These are phyloP conservation scores for Andrena marginata DNA, from an alignment of 2,888 invertebrate species.

Conservation along the genomic window DNA sequence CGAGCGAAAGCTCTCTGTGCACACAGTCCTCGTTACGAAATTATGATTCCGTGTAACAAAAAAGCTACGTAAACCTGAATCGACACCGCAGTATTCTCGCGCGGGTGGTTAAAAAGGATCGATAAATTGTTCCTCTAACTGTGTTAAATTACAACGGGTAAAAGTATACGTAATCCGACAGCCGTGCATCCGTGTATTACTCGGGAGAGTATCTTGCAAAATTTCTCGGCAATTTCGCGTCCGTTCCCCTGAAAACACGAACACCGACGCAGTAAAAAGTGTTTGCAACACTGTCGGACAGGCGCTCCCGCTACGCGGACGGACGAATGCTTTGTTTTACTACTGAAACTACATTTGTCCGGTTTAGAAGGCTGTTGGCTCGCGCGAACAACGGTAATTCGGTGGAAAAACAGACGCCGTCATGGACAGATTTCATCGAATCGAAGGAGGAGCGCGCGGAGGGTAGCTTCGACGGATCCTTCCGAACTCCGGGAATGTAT, in stretches of 20 bases:
- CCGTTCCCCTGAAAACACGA: constrained; percentile 21
- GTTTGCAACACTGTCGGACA: constrained; percentile 25
- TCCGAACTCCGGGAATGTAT: no score
- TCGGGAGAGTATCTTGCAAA: constrained; percentile 17
- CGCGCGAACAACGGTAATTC: constrained; percentile 19
- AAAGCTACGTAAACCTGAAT: neutral
- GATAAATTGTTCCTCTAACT: neutral
- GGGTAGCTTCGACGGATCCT: no score
- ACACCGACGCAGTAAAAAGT: constrained; percentile 32
- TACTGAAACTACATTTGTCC: constrained; percentile 33
- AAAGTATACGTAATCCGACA: constrained; percentile 18
- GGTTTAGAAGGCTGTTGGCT: neutral
- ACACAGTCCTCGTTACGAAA: neutral
- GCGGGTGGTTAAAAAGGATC: neutral
- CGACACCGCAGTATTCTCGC: neutral
- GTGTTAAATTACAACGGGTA: neutral
- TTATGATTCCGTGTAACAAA: neutral
- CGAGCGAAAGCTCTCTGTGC: neutral
- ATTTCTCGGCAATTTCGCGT: constrained; percentile 18
- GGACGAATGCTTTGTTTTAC: constrained; percentile 51
- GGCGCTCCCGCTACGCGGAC: constrained; percentile 6
- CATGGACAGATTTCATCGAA: neutral
- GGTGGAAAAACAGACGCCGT: neutral
- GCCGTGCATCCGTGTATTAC: neutral
- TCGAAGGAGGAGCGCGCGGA: neutral